Evolutionary conservation across 2,888 invertebrate species (phyloP), one percentile per base, ranked within the genome.

Genomic region (Drosophila helvetica): DNA sequence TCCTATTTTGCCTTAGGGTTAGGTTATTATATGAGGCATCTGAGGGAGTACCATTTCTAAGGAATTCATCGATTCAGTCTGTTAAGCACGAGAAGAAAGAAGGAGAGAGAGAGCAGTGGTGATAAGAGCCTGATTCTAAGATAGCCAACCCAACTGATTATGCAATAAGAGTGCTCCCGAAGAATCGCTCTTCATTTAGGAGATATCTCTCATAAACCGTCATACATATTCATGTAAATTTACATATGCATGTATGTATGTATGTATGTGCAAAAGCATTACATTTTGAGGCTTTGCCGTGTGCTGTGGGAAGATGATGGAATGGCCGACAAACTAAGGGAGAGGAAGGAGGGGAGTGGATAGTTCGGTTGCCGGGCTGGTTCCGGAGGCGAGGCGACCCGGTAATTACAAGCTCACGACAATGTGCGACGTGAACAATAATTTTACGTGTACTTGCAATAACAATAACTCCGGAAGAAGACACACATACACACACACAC

Each of bases 401-500:
- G 80, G 86, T 84, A 82, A 82, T 82, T 86, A 86, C 87, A 67
- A 72, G 58, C 77, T 81, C 87, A 87, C 81, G 81, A 74, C 66
- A 66, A 72, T 71, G 65, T 69, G 60, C 81, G 68, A 84, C 81
- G 73, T 82, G 78, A 87, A 87, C 65, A 74, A 87, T 87, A 87
- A 87, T 87, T 83, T 74, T 80, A 82, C 81, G 84, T 86, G 77
- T 86, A 86, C 78, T 87, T 87, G 78, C 70, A 65, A 87, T 82
- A 87, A 83, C 88, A 83, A 87, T 87, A 78, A 86, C 68, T 75
- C 80, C 86, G 83, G 83, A 86, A 83, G 86, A 87, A 78, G 82
- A 74, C 67, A 59, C 42, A 54, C 52, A 54, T 47, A 45, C 52
- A 48, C 46, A 27, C 19, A 25, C 52, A 52, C 6, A n/a, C n/a